These are phyloP conservation scores for Aplysia californica DNA, from an alignment of 1,140 invertebrate genomes.

Conservation along the genomic window DNA sequence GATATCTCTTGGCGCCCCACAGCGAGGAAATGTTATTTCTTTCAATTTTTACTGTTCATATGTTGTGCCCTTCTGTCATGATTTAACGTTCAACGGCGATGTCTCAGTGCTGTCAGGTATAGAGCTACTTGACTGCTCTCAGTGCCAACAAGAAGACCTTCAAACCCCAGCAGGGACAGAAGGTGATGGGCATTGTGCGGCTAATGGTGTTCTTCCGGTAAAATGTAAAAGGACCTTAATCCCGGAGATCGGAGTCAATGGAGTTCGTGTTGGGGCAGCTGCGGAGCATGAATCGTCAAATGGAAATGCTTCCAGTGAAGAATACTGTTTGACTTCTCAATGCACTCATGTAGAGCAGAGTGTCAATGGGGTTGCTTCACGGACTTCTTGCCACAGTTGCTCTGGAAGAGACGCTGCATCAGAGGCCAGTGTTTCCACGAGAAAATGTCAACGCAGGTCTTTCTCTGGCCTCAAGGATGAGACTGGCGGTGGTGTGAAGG, in stretches of 20 bases:
- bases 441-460: not conserved
- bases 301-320: too few relatives aligned
- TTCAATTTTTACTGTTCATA: conserved; percentile 21
- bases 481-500: not conserved
- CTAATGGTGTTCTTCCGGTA: not conserved
- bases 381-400: not conserved
- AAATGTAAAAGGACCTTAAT: not conserved
- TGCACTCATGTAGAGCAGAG: too few relatives aligned
- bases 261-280: not conserved
- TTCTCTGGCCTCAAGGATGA: not conserved
- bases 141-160: not conserved
- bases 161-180: not conserved
- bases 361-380: too few relatives aligned
- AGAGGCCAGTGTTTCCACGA: not conserved
- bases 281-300: not conserved
- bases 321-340: too few relatives aligned
- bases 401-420: not conserved
- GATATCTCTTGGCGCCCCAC: not conserved
- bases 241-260: not conserved
- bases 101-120: conserved; percentile 8
- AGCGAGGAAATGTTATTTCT: not conserved
- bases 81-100: conserved; percentile 1
- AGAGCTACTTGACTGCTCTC: not conserved
- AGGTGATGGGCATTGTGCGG: not conserved
- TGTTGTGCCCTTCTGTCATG: conserved; percentile 11